Percentiles rank a stretch among this genome's conserved stretches.
These are phyloP conservation scores for Crocuta crocuta DNA, from an alignment of 2,113 vertebrate species.

Conservation along the genomic window DNA sequence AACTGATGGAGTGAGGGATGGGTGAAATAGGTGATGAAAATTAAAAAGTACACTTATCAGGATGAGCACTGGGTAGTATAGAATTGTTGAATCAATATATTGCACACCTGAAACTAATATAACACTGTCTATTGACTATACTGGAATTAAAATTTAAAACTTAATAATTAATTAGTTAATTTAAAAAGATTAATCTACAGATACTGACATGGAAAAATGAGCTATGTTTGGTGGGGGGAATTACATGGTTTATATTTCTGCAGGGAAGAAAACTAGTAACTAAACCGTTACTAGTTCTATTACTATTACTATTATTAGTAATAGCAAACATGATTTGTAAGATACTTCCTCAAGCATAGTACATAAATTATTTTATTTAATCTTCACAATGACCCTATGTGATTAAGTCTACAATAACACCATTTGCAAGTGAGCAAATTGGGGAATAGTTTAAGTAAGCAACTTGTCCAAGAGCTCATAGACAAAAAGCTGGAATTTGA, in stretches of 20 bases:
- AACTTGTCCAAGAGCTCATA: neutral
- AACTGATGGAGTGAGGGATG: too few species aligned
- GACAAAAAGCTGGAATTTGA: neutral
- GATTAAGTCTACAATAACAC: neutral
- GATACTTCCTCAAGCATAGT: neutral
- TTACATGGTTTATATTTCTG: neutral
- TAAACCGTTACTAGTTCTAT: neutral
- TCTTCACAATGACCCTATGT: neutral
- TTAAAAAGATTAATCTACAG: neutral
- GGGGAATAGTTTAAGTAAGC: neutral
- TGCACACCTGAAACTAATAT: too few species aligned
- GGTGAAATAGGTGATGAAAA: too few species aligned
- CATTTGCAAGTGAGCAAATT: neutral
- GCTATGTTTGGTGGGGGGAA: neutral
- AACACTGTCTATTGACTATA: too few species aligned
- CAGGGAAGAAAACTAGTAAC: neutral
- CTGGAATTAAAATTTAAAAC: too few species aligned
- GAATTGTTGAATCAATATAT: too few species aligned
- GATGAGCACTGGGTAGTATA: too few species aligned
- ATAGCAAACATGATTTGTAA: neutral
- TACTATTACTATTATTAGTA: neutral
- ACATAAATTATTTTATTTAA: neutral
- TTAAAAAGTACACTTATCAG: too few species aligned
- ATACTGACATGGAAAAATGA: neutral
- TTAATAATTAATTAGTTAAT: too few species aligned